Conservation (phyloP, 2,888 invertebrate species). For the Agrochola lychnidis region DNA sequence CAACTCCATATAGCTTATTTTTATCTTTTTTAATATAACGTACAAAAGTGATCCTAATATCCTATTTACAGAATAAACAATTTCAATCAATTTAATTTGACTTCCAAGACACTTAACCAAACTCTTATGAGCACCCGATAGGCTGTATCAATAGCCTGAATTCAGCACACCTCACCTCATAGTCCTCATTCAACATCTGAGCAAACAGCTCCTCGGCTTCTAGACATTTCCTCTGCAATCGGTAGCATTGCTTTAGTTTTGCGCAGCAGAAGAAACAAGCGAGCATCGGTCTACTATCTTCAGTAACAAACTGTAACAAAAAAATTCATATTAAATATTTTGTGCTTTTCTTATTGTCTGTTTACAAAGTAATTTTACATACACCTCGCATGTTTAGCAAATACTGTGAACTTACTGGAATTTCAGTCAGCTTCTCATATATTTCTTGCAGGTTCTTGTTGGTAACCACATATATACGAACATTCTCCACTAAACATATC, state of each 20-base stretch:
- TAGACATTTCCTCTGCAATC: constrained; percentile 65
- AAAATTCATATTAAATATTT: no score
- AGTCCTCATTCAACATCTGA: constrained; percentile 51
- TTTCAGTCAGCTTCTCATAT: constrained; percentile 75
- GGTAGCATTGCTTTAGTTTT: constrained; percentile 67
- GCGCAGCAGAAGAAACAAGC: constrained; percentile 74
- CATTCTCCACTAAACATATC: constrained; percentile 73
- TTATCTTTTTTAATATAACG: not conserved
- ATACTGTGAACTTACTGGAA: constrained; percentile 68
- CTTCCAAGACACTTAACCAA: not conserved
- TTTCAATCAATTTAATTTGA: no score
- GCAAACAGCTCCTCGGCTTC: constrained; percentile 68
- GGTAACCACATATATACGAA: constrained; percentile 66
- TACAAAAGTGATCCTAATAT: not conserved
- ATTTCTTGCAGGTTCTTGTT: constrained; percentile 72
- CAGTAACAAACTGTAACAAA: constrained; percentile 63
- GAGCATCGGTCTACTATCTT: constrained; percentile 59
- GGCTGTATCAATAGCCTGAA: not conserved
- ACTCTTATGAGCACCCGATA: not conserved
- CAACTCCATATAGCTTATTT: not conserved
- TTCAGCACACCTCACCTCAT: constrained; percentile 60
- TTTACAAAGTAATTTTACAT: not conserved
- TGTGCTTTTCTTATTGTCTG: not conserved
- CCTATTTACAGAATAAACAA: not conserved
- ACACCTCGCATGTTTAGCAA: not conserved